Percentiles rank a stretch among this genome's conserved stretches.
Conservation (phyloP, 2,113 vertebrate genomes). For the Calonectris borealis region DNA sequence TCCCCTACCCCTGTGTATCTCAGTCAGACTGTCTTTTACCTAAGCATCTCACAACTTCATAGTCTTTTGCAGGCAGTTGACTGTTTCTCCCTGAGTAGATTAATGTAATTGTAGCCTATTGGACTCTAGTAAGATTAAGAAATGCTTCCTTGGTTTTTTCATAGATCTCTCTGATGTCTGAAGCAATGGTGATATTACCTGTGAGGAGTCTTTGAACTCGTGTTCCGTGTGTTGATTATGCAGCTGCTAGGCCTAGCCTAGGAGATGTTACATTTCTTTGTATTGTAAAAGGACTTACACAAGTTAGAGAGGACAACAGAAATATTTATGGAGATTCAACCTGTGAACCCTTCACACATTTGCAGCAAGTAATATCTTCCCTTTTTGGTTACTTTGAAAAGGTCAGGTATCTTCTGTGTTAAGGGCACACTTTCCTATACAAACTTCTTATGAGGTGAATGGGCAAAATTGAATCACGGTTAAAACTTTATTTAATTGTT, state of each 20-base stretch:
- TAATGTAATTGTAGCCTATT: not conserved
- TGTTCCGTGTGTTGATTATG: fast-evolving
- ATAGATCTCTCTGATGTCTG: not conserved
- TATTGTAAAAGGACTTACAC: fast-evolving
- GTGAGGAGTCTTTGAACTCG: not conserved
- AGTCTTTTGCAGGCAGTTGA: not conserved
- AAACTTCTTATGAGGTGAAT: not conserved
- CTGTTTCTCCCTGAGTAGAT: not conserved
- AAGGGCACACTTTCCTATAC: not conserved
- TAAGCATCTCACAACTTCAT: not conserved
- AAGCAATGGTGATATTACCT: not conserved
- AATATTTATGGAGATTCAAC: not conserved
- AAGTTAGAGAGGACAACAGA: not conserved
- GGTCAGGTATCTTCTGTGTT: not conserved
- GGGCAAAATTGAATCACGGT: not conserved
- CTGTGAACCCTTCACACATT: fast-evolving
- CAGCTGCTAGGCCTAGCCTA: not conserved
- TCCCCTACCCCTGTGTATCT: not conserved
- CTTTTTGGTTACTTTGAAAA: not conserved
- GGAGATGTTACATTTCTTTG: not conserved
- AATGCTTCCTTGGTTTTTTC: not conserved
- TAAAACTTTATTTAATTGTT: not conserved
- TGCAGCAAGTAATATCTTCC: not conserved
- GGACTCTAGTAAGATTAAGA: not conserved
- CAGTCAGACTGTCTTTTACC: not conserved